Base-by-base conservation (phyloP, 2,113 vertebrate species). In the Ceyx margarethae region DNA sequence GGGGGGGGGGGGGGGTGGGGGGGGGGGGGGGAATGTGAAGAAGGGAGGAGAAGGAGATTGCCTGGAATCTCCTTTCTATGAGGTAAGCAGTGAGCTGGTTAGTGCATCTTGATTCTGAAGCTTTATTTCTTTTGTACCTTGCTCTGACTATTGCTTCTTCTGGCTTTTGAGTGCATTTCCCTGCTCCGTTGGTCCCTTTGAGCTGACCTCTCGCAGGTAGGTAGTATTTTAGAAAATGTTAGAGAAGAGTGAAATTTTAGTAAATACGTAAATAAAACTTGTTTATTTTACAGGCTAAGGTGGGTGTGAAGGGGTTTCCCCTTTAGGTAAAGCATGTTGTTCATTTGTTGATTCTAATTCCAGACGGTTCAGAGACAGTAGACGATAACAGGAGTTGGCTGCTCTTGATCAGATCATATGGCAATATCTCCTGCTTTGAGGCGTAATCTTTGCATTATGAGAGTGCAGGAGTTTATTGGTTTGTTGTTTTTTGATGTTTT, bases 121-220 rank as follows among this genome's bases (percentile, higher is more conserved):
- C 87, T 92, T 89, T 75, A 12, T 92, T 97, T 92, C 89, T 91
- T 94, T 83, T 86, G 35, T 82, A 85, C 82, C 40, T 93, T 94
- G 81, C 73, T 95, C 91, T 96, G 77, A 96, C 72, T 95, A 75
- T 92, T 94, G 93, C 94, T 97, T 95, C 95, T 95, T 93, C 25
- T 79, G 94, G 91, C 90, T 96, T 95, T 89, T 95, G 96, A 94
- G 58, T 96, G 96, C 95, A 46, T 96, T 93, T 91, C 87, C 95
- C 91, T 81, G 42, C 90, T 94, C 86, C 95, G 81, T 58, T 94
- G 94, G 91, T 94, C 95, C 93, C 91, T 95, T 95, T 94, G 93
- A 94, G 89, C 93, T 97, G 96, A 93, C 94, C 95, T 97, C 96
- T 96, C 43, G 83, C 97, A 98, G 97, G 97, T 98, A 98, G 97